Evolutionary conservation across 2,888 invertebrate species (phyloP), one percentile per base, ranked within the genome.

Genomic region (Epirrhoe tristata): DNA sequence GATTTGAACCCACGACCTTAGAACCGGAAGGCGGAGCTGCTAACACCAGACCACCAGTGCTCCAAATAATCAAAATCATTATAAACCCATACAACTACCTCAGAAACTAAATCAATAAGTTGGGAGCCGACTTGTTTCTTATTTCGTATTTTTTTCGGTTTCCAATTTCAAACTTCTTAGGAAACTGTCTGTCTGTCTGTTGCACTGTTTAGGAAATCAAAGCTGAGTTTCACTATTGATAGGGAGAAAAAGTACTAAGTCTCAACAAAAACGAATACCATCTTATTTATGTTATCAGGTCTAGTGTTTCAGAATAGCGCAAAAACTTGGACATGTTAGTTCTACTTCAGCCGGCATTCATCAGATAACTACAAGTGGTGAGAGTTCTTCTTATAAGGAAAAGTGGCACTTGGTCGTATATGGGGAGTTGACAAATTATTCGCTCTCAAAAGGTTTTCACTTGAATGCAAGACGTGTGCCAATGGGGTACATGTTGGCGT

Each of bases 381-480:
- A 78, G 81, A 78, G 77, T 79, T 66, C 17, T 60, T 65, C 76
- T 70, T 74, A 76, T 76, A 81, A 72, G 79, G 82, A 57, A 62
- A 73, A 72, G 72, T 69, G 59, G 65, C 73, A 78, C 75, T 79
- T 77, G 16, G 16, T 50, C 64, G 34, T 78, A 78, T 75, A 82
- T 71, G 80, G 83, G 39, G 54, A 71, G 57, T 54, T 69, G 74
- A 72, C 78, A 80, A 80, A 81, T 81, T 77, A 80, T 78, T 73
- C 65, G 62, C 66, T 60, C 63, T 74, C 70, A 68, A 72, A 65
- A 61, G 48, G 59, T 79, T 84, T 82, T 81, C 82, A 77, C 79
- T 80, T 57, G 53, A 57, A 61, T 60, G 56, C 60, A 24, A 34
- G 59, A 60, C 58, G 60, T 58, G 16, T 62, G 64, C 58, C 55